Base-by-base conservation (phyloP, 1,140 invertebrate species). In the Drosophila arawakana region DNA sequence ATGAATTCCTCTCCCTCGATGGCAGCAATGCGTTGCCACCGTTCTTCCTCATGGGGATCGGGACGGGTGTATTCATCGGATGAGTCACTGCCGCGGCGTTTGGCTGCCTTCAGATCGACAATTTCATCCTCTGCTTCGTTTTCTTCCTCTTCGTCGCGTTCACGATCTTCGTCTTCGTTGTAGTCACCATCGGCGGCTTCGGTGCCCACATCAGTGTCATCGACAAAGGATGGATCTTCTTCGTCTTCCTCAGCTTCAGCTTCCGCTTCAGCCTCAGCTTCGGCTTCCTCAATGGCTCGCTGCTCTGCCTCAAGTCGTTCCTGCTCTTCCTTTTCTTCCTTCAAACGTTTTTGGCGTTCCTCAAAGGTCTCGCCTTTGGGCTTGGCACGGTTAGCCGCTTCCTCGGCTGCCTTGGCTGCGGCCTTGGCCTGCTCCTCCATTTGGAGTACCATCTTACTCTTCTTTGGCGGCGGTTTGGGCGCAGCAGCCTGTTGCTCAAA, bases 381-480 rank as follows among this genome's bases (percentile, higher is more conserved):
- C 59, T 92, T 92, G 58, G 90, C 82, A 49, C 90, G 75, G 43
- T 80, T 78, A 2, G 78, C 82, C 30, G 60, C 81, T 13, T 93
- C 90, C 61, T 92, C 91, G 6, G 91, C 91, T n/a, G 82, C 85
- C 59, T 92, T 91, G 49, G 91, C 88, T 8, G 90, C 83, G 5
- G 86, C 91, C 15, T 35, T 75, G 7, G 91, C 91, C 65, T 92
- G 91, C 50, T 90, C 90, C 43, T 92, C 91, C 89, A 92, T 91
- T 68, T 92, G 86, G n/a, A 91, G 59, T 21, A 86, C 90, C 76
- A 92, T 77, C 65, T 92, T 92, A 44, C 91, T 92, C 73, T 92
- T 92, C 57, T 91, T 92, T n/a, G 90, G 90, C 39, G 91, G 91
- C 6, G 91, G 91, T 55, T 91, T 92, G 6, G 91, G 86, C 0